Conservation (phyloP, 2,888 invertebrate genomes). For the Atethmia centrago region DNA sequence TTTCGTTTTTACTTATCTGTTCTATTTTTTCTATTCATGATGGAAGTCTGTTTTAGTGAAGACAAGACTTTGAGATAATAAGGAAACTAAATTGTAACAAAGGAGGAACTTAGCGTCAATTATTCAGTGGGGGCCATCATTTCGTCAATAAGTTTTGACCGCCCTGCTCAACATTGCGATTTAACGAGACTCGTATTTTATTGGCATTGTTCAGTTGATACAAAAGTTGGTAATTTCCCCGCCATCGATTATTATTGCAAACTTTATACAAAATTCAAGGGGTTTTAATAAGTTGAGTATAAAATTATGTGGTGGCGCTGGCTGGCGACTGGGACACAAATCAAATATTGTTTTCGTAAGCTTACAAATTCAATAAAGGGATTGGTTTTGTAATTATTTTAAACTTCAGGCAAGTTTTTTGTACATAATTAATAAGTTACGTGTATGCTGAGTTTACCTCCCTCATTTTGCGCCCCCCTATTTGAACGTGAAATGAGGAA, state of each 20-base stretch:
- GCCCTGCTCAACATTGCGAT: constrained; percentile 52
- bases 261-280: constrained; percentile 72
- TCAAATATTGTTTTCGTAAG: constrained; percentile 76
- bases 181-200: constrained; percentile 72
- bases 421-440: constrained; percentile 28
- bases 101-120: constrained; percentile 37
- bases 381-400: constrained; percentile 72
- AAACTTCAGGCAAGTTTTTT: constrained; percentile 62
- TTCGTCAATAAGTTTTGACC: constrained; percentile 49
- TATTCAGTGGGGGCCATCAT: constrained; percentile 42
- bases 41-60: constrained; percentile 39
- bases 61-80: constrained; percentile 44
- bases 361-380: constrained; percentile 75
- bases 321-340: constrained; percentile 62
- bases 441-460: not conserved
- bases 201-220: constrained; percentile 76
- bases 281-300: constrained; percentile 77
- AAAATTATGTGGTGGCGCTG: constrained; percentile 75
- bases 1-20: constrained; percentile 57
- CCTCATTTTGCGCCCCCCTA: too few relatives aligned
- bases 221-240: constrained; percentile 74
- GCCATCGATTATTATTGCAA: constrained; percentile 81
- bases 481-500: too few relatives aligned
- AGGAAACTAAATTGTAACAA: constrained; percentile 41
- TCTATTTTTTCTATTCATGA: constrained; percentile 42